phyloP scores from a whole-genome alignment of 2,888 invertebrate species.

The Ditula angustiorana region DNA sequence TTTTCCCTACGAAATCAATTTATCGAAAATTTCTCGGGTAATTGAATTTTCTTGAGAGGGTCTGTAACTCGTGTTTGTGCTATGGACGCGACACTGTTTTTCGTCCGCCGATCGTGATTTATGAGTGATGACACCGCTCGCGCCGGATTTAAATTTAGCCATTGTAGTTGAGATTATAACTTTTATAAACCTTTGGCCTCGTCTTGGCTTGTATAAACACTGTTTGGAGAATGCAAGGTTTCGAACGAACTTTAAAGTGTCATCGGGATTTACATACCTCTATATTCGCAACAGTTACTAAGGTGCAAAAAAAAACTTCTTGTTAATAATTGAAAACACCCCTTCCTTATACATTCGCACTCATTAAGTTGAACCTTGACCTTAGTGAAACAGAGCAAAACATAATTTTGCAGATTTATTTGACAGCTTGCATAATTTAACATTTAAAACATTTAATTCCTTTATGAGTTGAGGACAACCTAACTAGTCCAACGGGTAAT shows the following conservation, averaged over 20 bases:
- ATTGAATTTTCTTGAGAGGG: constrained; percentile 45
- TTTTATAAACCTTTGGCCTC: background rate
- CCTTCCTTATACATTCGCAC: background rate
- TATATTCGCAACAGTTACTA: background rate
- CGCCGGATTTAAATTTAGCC: background rate
- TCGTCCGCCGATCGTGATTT: constrained; percentile 30
- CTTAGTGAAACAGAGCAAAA: background rate
- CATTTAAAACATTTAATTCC: background rate
- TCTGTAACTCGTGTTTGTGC: constrained; percentile 41
- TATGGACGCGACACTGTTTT: constrained; percentile 32
- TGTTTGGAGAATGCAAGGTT: background rate
- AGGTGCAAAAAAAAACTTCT: too few relatives aligned
- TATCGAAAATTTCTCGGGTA: constrained; percentile 43
- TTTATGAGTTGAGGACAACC: background rate
- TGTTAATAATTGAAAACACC: background rate
- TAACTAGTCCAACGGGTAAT: background rate
- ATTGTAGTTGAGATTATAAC: background rate
- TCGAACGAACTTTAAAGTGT: background rate
- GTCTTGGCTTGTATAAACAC: background rate
- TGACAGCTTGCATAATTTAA: constrained; percentile 2
- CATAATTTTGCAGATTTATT: background rate
- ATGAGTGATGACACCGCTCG: constrained; percentile 8
- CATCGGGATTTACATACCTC: background rate
- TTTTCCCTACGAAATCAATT: constrained; percentile 44
- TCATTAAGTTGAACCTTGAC: constrained; percentile 3